A percentile compares a stretch with the other conserved stretches of the same genome.
Conservation (phyloP, 2,888 invertebrate genomes). For the Aelia acuminata region DNA sequence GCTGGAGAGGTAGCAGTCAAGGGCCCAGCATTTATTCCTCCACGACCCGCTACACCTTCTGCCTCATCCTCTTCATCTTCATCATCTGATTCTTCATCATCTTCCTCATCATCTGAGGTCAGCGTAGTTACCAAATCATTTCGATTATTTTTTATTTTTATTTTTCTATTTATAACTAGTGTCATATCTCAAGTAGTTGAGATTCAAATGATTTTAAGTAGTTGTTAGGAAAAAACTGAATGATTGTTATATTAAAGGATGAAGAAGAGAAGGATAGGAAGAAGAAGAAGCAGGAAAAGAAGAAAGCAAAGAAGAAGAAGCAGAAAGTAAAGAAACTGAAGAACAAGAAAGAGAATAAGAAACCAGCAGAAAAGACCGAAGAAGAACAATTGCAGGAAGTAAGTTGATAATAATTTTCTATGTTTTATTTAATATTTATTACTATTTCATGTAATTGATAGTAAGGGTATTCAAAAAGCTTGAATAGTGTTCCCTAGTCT, state of each 20-base stretch:
- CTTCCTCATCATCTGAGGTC: constrained; percentile 51
- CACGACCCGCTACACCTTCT: constrained; percentile 57
- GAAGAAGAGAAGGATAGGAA: constrained; percentile 73
- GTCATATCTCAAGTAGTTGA: no score
- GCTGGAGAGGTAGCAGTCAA: constrained; percentile 62
- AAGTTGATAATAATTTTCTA: background rate
- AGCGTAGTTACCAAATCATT: background rate
- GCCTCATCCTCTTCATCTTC: constrained; percentile 63
- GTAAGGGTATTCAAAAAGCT: background rate
- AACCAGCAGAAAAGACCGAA: constrained; percentile 70
- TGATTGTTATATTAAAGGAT: constrained; percentile 68
- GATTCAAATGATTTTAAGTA: no score
- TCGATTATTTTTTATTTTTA: background rate
- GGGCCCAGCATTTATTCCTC: constrained; percentile 57
- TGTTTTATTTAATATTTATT: background rate
- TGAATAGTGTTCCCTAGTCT: background rate
- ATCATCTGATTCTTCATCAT: constrained; percentile 57
- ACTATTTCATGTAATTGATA: background rate
- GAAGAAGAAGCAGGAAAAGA: constrained; percentile 70
- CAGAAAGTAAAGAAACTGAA: constrained; percentile 70
- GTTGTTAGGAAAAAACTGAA: background rate
- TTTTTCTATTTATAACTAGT: background rate
- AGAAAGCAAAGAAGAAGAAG: constrained; percentile 72
- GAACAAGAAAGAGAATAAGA: constrained; percentile 69
- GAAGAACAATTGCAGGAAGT: constrained; percentile 70